Evolutionary conservation across 1,140 invertebrate species (phyloP).

Genomic region (Drosophila kepulauana): DNA sequence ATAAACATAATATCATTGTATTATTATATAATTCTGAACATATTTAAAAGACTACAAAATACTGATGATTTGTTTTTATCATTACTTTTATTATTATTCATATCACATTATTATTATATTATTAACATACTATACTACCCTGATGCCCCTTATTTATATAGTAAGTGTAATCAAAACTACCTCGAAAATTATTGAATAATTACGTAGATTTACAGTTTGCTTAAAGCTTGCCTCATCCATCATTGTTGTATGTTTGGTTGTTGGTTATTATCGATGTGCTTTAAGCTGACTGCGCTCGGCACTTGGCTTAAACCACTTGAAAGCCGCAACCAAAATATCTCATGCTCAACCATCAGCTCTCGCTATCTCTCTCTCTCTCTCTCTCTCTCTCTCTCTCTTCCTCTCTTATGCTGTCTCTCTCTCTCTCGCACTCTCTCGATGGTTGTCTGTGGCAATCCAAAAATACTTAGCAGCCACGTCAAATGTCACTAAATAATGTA

Average conservation of each 20-base stretch:
- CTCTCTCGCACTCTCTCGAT: not conserved
- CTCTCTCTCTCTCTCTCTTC: not conserved
- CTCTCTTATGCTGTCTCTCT: not conserved
- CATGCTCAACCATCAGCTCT: not conserved
- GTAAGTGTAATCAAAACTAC: too few relatives aligned
- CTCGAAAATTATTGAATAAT: too few relatives aligned
- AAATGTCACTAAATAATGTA: conserved; percentile 56
- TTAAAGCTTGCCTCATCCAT: not conserved
- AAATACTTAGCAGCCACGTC: conserved; percentile 54
- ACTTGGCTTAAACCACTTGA: conserved; percentile 18
- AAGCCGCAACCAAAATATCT: conserved; percentile 14
- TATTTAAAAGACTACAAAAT: too few relatives aligned
- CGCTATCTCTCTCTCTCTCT: not conserved
- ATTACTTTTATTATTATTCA: too few relatives aligned
- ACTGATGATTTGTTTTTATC: too few relatives aligned
- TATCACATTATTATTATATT: too few relatives aligned
- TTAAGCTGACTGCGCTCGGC: conserved; percentile 12
- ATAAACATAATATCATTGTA: too few relatives aligned
- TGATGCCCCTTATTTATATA: too few relatives aligned
- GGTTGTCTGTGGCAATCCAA: conserved; percentile 35
- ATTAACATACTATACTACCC: too few relatives aligned
- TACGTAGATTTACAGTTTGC: not conserved
- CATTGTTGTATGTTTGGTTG: not conserved
- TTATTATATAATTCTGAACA: too few relatives aligned
- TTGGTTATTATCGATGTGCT: conserved; percentile 2